These are phyloP conservation scores for Parus major DNA, from an alignment of 2,113 vertebrate species.

Conservation along the genomic window DNA sequence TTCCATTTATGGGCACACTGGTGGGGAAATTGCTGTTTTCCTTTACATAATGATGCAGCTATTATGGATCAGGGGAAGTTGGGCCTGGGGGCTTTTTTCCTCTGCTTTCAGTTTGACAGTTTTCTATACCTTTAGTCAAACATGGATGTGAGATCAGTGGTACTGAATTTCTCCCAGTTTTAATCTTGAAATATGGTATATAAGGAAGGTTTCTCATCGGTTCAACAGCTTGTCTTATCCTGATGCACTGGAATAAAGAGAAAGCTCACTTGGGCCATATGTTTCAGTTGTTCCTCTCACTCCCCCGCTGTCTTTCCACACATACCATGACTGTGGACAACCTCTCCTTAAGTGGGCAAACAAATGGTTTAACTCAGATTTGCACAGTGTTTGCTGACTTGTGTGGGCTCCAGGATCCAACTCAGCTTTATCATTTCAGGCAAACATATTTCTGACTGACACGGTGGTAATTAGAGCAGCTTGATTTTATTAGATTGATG, in stretches of 20 bases:
- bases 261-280: constrained; percentile 61
- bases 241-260: constrained; percentile 49
- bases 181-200: constrained; percentile 29
- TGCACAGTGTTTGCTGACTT: constrained; percentile 48
- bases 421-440: constrained; percentile 24
- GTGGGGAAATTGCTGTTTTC: not conserved
- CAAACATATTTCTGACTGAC: constrained; percentile 48
- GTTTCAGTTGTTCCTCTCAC: constrained; percentile 68
- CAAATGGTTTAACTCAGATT: constrained; percentile 58
- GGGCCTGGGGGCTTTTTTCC: not conserved
- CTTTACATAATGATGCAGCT: not conserved
- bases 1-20: constrained; percentile 13
- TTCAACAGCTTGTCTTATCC: constrained; percentile 67
- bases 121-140: not conserved
- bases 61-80: not conserved
- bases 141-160: not conserved
- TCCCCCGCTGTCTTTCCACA: constrained; percentile 64
- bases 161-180: constrained; percentile 38
- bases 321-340: constrained; percentile 57
- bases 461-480: constrained; percentile 29
- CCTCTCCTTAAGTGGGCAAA: constrained; percentile 67
- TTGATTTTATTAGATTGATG: constrained; percentile 4
- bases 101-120: not conserved
- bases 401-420: constrained; percentile 50
- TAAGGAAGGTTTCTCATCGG: constrained; percentile 28